Percentiles rank a stretch among this genome's conserved stretches.
These are phyloP conservation scores for Cynaeus angustus DNA, from an alignment of 2,888 invertebrate species.

Conservation along the genomic window DNA sequence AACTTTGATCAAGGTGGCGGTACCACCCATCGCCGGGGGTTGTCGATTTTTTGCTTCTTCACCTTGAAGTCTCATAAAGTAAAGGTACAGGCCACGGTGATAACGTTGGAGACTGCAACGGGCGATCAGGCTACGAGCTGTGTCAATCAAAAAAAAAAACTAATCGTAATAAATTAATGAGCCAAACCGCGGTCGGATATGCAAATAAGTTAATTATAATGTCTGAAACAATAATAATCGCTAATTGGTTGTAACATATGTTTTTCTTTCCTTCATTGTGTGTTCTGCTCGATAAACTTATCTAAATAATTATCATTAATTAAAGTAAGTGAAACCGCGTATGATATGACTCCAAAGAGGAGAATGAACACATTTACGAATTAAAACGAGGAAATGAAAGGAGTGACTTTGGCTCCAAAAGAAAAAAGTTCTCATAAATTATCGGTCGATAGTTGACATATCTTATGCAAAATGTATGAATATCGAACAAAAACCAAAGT, in stretches of 20 bases:
- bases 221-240: conserved; percentile 28
- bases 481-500: conserved; percentile 1
- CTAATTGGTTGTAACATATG: conserved; percentile 25
- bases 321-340: conserved; percentile 19
- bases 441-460: not conserved
- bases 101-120: too few relatives aligned
- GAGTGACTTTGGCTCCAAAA: conserved; percentile 16
- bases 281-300: conserved; percentile 15
- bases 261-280: conserved; percentile 11
- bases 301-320: conserved; percentile 20
- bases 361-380: conserved; percentile 11
- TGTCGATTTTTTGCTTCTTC: not conserved
- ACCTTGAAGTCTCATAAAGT: not conserved
- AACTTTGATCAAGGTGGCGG: conserved; percentile 36
- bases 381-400: conserved; percentile 34
- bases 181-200: conserved; percentile 7
- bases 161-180: conserved; percentile 12
- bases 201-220: conserved; percentile 28
- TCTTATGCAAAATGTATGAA: conserved; percentile 10
- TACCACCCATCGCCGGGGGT: conserved; percentile 1
- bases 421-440: not conserved
- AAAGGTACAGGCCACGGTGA: not conserved
- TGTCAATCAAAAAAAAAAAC: not conserved
- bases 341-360: not conserved
- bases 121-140: too few relatives aligned